Base-by-base conservation (phyloP, 2,797 vertebrate genomes). In the Catamblyrhynchus diadema region DNA sequence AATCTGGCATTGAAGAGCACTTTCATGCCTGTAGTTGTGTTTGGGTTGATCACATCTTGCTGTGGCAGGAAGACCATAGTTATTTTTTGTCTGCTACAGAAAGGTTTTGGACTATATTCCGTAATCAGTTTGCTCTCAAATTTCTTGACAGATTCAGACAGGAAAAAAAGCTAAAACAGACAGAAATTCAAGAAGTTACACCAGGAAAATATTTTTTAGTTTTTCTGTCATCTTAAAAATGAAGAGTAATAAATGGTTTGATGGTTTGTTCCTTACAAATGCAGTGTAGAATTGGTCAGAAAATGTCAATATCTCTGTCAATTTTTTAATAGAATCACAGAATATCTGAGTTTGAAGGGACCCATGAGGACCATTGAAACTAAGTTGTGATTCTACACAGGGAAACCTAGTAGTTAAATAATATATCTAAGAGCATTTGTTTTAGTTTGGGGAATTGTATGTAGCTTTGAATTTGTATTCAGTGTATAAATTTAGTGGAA, bases 401-500 rank as follows among this genome's bases (percentile, higher is more conserved):
- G 15, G 10, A 57, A 67, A 24, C 8, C 3, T 14, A 7, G 14
- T 30, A 33, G 10, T 14, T 53, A 30, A 69, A 45, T 23, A 9
- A 12, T 7, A 14, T 21, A 17, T 33, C 8, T 17, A 30, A 30
- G 23, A 60, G 23, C 3, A 28, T 45, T 51, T 39, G 24, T 25
- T 61, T 30, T 33, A 10, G 9, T 69, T 47, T 14, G 33, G 41
- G 19, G 9, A 30, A 53, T 21, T 77, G 20, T 17, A 9, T 39
- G 24, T 16, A 37, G 53, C 33, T 13, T 21, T 15, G 42, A 39
- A 47, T 60, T 47, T 53, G 33, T 9, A 47, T 47, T 67, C 33
- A 39, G 10, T 0, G 0, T 24, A 11, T 4, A 24, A 11, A 21
- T 39, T 28, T 17, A 24, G 44, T 17, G 28, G 10, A 60, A 28